Conservation (phyloP, 2,888 invertebrate species). For the Ephialtes manifestator region DNA sequence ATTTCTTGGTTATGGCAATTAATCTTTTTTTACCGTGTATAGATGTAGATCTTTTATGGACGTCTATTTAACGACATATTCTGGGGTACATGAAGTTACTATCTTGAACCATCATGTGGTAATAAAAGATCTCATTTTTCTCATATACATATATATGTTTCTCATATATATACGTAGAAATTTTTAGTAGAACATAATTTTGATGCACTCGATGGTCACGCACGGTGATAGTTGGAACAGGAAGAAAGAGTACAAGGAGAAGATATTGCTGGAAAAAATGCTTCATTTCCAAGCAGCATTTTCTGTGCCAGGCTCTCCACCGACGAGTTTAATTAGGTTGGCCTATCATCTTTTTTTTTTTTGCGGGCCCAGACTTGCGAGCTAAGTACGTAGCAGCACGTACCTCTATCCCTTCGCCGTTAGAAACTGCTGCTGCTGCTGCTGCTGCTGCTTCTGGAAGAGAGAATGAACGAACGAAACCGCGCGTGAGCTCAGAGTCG, state of each 20-base stretch:
- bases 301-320: neutral
- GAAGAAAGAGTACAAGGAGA: neutral
- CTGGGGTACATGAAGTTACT: too few relatives aligned
- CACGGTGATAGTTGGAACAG: neutral
- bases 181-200: neutral
- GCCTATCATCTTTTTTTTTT: conserved; percentile 39
- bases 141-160: too few relatives aligned
- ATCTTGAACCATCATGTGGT: too few relatives aligned
- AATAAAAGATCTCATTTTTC: too few relatives aligned
- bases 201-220: neutral
- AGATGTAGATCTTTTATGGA: too few relatives aligned
- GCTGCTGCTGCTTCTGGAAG: conserved; percentile 32
- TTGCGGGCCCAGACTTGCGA: conserved; percentile 10
- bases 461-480: conserved; percentile 48
- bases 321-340: conserved; percentile 45
- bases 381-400: conserved; percentile 44
- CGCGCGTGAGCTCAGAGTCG: conserved; percentile 46
- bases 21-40: too few relatives aligned
- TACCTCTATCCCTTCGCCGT: conserved; percentile 36
- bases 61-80: too few relatives aligned
- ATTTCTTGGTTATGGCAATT: too few relatives aligned
- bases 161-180: too few relatives aligned
- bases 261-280: neutral
- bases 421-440: conserved; percentile 8
- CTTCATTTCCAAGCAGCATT: neutral